Conservation (phyloP, 2,797 vertebrate genomes). For the Bufotes viridis region DNA sequence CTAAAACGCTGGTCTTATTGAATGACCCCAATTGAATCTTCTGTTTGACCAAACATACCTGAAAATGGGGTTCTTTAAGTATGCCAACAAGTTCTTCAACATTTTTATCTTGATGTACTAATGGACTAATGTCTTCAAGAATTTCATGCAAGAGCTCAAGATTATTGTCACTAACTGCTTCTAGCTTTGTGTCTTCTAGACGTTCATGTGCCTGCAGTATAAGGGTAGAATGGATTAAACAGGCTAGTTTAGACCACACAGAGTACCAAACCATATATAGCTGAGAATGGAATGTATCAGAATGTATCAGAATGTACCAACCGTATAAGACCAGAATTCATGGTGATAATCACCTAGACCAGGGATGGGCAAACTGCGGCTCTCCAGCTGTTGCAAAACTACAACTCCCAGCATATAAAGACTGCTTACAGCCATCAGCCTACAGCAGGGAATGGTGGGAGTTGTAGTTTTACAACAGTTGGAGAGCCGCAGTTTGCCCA, state of each 20-base stretch:
- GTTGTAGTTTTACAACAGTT: too few species aligned
- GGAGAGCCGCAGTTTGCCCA: too few species aligned
- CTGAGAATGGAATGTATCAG: conserved; percentile 23
- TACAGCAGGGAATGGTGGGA: too few species aligned
- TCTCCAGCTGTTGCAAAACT: too few species aligned
- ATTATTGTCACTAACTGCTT: conserved; percentile 93
- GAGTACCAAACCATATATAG: background rate
- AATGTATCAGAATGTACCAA: conserved; percentile 29
- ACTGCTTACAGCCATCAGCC: too few species aligned
- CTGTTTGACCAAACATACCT: conserved; percentile 75
- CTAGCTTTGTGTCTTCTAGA: conserved; percentile 91
- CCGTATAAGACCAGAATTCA: background rate
- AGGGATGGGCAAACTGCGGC: too few species aligned
- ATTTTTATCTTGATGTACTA: conserved; percentile 82
- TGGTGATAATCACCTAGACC: background rate
- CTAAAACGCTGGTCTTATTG: too few species aligned
- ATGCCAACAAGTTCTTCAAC: conserved; percentile 88
- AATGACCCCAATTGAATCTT: too few species aligned
- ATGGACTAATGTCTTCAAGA: conserved; percentile 87
- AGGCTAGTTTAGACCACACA: background rate
- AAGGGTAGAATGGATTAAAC: conserved; percentile 33
- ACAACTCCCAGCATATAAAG: too few species aligned
- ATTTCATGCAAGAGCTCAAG: conserved; percentile 92
- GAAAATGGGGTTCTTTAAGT: conserved; percentile 94
- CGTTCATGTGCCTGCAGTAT: conserved; percentile 89